phyloP scores from a whole-genome alignment of 1,140 invertebrate species.

The Ctenoplectra terminalis region DNA sequence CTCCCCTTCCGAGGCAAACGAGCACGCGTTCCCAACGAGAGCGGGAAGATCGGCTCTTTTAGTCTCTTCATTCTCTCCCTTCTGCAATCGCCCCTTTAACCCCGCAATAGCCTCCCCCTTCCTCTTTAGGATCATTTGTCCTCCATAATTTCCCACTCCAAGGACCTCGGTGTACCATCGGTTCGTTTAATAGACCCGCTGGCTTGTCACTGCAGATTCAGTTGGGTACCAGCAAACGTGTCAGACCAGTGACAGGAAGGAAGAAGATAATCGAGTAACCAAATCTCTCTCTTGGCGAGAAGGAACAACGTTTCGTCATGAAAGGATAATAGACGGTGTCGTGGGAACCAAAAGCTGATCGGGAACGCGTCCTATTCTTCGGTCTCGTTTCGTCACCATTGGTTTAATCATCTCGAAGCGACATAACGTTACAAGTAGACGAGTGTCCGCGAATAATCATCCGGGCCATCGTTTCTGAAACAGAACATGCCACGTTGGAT shows the following conservation, averaged over 20 bases:
- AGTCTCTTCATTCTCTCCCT: conserved; percentile 5
- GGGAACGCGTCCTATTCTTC: neutral
- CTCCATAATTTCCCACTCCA: conserved; percentile 36
- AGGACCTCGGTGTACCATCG: conserved; percentile 17
- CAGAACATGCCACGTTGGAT: neutral
- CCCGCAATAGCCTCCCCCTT: neutral
- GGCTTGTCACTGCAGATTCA: conserved; percentile 29
- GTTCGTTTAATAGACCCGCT: conserved; percentile 41
- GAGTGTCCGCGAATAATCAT: neutral
- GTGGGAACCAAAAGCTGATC: neutral
- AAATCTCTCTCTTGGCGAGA: neutral
- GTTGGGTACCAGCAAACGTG: conserved; percentile 25
- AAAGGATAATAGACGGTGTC: neutral
- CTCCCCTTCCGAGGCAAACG: conserved; percentile 44
- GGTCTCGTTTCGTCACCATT: too few species aligned
- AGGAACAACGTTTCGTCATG: too few species aligned
- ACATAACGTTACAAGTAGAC: neutral
- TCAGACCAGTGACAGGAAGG: conserved; percentile 1
- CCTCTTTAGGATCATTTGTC: conserved; percentile 8
- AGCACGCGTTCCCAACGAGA: conserved; percentile 40
- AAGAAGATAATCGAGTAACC: neutral
- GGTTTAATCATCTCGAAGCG: neutral
- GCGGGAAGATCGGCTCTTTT: conserved; percentile 37
- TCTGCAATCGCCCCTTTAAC: neutral
- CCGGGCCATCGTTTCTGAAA: neutral